phyloP scores from a whole-genome alignment of 2,797 vertebrate genomes.

The Delichon dasypus region DNA sequence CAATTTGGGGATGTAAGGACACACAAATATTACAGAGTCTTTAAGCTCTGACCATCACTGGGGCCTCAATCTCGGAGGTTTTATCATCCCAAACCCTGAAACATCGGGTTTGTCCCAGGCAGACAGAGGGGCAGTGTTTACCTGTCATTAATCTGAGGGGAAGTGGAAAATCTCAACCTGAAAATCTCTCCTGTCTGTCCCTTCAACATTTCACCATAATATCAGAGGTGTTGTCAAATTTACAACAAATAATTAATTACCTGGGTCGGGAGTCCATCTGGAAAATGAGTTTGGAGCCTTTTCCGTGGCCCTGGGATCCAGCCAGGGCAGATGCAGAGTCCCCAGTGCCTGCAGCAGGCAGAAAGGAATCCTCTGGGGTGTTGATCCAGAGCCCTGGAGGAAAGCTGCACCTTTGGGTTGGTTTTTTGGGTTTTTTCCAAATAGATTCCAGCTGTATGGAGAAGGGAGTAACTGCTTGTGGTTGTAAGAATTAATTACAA shows the following conservation, averaged over 20 bases:
- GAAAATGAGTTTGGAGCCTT: not conserved
- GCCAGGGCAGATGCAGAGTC: not conserved
- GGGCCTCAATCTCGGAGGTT: not conserved
- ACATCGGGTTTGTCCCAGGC: not conserved
- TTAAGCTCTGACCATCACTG: not conserved
- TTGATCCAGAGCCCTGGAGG: not conserved
- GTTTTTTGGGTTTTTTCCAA: not conserved
- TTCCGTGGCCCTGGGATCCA: not conserved
- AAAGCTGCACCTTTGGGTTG: not conserved
- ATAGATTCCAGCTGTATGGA: constrained; percentile 9
- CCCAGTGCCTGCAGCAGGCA: not conserved
- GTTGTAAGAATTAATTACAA: not conserved
- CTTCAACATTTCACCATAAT: not conserved
- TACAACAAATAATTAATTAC: constrained; percentile 16
- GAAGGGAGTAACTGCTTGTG: not conserved
- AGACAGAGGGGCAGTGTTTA: not conserved
- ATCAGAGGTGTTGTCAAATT: constrained; percentile 39
- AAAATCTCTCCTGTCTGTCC: not conserved
- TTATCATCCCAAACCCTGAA: not conserved
- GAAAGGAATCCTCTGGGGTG: not conserved
- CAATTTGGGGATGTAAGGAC: not conserved
- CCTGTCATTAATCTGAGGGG: not conserved
- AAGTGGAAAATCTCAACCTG: not conserved
- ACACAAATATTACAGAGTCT: not conserved
- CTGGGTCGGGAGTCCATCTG: not conserved